Percentiles rank a stretch among this genome's conserved stretches.
Conservation (phyloP, 2,797 vertebrate genomes). For the Mormyrus proboscirostris region DNA sequence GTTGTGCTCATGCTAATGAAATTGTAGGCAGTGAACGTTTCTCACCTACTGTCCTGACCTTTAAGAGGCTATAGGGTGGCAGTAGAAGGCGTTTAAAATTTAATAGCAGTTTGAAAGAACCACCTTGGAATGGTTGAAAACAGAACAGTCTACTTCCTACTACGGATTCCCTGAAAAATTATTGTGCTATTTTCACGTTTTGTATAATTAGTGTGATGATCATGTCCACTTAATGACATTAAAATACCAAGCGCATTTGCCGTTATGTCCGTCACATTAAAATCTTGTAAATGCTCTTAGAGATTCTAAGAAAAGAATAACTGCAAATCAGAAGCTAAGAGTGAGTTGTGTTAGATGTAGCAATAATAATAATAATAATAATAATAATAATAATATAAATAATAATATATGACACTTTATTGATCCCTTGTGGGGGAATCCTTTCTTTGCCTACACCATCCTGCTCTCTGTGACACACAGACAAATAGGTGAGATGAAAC, state of each 20-base stretch:
- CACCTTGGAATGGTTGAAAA: constrained; percentile 28
- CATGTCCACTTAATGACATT: neutral
- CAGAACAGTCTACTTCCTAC: constrained; percentile 6
- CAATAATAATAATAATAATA: neutral
- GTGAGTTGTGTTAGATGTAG: neutral
- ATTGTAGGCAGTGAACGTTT: constrained; percentile 30
- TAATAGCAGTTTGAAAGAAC: constrained; percentile 34
- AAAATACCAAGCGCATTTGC: neutral
- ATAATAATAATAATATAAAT: neutral
- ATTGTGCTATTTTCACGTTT: neutral
- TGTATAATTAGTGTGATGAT: constrained; percentile 6
- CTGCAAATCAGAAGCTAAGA: neutral
- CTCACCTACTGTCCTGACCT: constrained; percentile 32
- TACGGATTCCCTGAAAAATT: constrained; percentile 20
- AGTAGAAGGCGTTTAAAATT: constrained; percentile 32
- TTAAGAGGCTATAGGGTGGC: constrained; percentile 26
- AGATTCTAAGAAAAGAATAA: neutral
- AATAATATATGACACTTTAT: neutral
- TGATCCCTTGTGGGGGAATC: neutral
- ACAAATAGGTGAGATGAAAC: neutral
- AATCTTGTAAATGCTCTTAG: neutral
- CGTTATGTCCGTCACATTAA: neutral
- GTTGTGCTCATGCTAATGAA: constrained; percentile 7
- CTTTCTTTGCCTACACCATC: neutral
- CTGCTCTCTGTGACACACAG: neutral